A percentile compares a stretch with the other conserved stretches of the same genome.
Evolutionary conservation across 2,113 vertebrate genomes (phyloP).

Genomic region (Gymnobelideus leadbeateri): DNA sequence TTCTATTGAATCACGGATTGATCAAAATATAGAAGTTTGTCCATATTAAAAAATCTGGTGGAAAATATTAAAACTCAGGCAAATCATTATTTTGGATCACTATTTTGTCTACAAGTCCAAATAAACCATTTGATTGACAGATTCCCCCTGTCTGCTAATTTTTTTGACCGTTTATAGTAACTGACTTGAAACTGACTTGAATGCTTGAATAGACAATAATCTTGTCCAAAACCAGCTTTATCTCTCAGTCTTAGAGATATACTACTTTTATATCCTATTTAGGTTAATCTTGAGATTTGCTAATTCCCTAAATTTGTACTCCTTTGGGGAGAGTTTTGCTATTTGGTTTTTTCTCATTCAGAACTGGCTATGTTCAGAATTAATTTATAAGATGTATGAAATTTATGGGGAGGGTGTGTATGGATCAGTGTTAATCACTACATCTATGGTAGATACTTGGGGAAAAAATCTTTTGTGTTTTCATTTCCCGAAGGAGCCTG

Average conservation of each 20-base stretch:
- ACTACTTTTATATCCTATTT: not conserved
- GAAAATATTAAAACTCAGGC: not conserved
- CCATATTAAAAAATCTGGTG: not conserved
- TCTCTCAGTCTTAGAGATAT: not conserved
- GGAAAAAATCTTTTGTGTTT: not conserved
- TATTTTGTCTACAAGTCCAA: not conserved
- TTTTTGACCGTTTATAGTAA: constrained; percentile 22
- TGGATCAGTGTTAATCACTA: not conserved
- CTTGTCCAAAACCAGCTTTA: constrained; percentile 3
- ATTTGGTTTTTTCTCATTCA: not conserved
- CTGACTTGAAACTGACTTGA: not conserved
- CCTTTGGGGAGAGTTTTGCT: constrained; percentile 29
- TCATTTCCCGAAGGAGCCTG: constrained; percentile 11
- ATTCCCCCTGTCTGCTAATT: not conserved
- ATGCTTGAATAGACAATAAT: not conserved
- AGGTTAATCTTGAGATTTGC: not conserved
- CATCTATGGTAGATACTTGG: not conserved
- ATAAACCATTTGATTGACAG: not conserved
- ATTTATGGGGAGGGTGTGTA: not conserved
- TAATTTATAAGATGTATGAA: constrained; percentile 15
- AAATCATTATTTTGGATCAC: not conserved
- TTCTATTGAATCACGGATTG: not conserved
- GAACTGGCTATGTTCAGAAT: not conserved
- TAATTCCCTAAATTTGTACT: not conserved
- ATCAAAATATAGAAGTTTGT: not conserved